Percentiles rank a stretch among this genome's conserved stretches.
phyloP scores from a whole-genome alignment of 1,140 invertebrate species.

The Zeugodacus cucurbitae region DNA sequence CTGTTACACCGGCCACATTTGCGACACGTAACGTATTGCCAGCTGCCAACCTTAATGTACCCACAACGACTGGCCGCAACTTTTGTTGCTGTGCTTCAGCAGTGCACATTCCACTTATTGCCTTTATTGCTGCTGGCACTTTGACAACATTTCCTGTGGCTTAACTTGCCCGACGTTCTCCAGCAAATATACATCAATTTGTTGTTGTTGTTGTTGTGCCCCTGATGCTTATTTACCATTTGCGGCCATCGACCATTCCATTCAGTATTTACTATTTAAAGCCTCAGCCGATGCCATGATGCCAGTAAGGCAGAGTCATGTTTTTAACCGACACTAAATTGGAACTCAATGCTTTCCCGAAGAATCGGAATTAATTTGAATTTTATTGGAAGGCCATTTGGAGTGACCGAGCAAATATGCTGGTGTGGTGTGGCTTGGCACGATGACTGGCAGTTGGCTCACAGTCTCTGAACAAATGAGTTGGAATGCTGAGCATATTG shows the following conservation, averaged over 20 bases:
- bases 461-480: too few species aligned
- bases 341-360: background rate
- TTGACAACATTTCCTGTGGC: slow-evolving; percentile 12
- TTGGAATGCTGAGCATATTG: too few species aligned
- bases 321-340: background rate
- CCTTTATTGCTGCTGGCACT: slow-evolving; percentile 1
- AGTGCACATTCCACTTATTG: background rate
- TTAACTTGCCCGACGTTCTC: background rate
- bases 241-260: background rate
- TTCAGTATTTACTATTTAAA: background rate
- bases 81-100: background rate
- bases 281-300: background rate
- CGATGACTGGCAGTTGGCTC: too few species aligned
- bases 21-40: background rate
- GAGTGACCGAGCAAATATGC: too few species aligned
- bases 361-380: background rate
- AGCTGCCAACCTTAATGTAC: background rate
- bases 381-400: background rate
- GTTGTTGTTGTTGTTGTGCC: background rate
- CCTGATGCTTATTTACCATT: background rate
- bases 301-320: background rate
- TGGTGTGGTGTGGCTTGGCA: too few species aligned
- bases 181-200: background rate
- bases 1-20: background rate
- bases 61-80: background rate